Evolutionary conservation across 2,888 invertebrate species (phyloP).

Genomic region (Aleiodes testaceus): DNA sequence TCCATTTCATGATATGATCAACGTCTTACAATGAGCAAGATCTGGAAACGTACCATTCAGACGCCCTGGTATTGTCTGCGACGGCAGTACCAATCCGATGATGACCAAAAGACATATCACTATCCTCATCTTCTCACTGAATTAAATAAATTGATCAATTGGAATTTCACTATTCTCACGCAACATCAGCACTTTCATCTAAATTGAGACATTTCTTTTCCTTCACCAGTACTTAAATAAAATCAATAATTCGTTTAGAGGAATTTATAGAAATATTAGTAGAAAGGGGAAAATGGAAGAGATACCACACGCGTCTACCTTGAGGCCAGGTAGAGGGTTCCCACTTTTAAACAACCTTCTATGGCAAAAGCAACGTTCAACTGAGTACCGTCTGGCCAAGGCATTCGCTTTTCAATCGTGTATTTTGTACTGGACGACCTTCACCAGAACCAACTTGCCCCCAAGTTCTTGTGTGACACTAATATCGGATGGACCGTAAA

Average conservation of each 20-base stretch:
- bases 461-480: slow-evolving; percentile 21
- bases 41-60: slow-evolving; percentile 60
- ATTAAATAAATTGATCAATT: neutral
- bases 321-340: slow-evolving; percentile 40
- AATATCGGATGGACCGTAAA: slow-evolving; percentile 18
- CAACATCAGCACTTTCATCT: neutral
- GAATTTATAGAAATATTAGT: neutral
- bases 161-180: slow-evolving; percentile 11
- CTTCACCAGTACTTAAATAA: neutral
- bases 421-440: slow-evolving; percentile 63
- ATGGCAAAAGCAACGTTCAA: slow-evolving; percentile 62
- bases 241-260: neutral
- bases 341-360: slow-evolving; percentile 53
- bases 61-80: slow-evolving; percentile 59
- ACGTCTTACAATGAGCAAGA: neutral
- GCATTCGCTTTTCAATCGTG: slow-evolving; percentile 69
- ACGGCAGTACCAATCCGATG: slow-evolving; percentile 53
- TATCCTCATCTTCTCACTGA: slow-evolving; percentile 50
- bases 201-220: neutral
- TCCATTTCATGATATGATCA: too few species aligned
- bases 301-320: slow-evolving; percentile 27
- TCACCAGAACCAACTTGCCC: slow-evolving; percentile 53
- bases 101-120: slow-evolving; percentile 51
- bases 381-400: slow-evolving; percentile 59
- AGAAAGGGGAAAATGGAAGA: slow-evolving; percentile 22